Evolutionary conservation across 2,797 vertebrate genomes (phyloP).

Genomic region (Agapornis canus): DNA sequence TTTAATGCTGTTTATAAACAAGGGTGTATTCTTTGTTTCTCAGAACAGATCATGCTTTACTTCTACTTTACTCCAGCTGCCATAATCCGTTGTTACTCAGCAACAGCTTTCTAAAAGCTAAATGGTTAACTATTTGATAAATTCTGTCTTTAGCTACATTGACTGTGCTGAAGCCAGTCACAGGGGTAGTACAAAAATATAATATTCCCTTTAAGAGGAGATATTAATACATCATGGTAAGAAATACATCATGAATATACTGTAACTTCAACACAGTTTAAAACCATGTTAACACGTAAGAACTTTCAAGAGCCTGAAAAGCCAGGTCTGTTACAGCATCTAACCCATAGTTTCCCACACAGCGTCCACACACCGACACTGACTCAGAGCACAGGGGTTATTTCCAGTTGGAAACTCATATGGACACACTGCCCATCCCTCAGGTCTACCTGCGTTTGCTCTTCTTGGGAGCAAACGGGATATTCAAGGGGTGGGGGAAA

Average conservation of each 20-base stretch:
- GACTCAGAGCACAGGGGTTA: not conserved
- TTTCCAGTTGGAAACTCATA: not conserved
- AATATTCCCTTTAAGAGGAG: not conserved
- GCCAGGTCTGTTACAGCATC: not conserved
- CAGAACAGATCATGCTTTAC: not conserved
- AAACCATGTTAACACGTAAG: not conserved
- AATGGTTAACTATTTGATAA: not conserved
- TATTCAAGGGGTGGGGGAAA: not conserved
- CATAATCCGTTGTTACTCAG: not conserved
- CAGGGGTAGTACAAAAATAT: not conserved
- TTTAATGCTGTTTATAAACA: not conserved
- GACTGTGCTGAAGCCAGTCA: not conserved
- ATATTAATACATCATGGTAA: not conserved
- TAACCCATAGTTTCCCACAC: not conserved
- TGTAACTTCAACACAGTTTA: not conserved
- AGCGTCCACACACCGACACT: not conserved
- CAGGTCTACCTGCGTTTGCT: not conserved
- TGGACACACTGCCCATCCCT: not conserved
- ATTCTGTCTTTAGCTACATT: not conserved
- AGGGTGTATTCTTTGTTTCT: not conserved
- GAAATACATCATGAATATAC: not conserved
- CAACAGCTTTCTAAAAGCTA: not conserved
- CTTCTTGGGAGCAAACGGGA: not conserved
- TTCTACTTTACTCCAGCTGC: not conserved
- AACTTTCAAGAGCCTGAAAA: not conserved